These are phyloP conservation scores for Enteromius treurensis DNA, from an alignment of 2,797 vertebrate genomes.

Conservation along the genomic window DNA sequence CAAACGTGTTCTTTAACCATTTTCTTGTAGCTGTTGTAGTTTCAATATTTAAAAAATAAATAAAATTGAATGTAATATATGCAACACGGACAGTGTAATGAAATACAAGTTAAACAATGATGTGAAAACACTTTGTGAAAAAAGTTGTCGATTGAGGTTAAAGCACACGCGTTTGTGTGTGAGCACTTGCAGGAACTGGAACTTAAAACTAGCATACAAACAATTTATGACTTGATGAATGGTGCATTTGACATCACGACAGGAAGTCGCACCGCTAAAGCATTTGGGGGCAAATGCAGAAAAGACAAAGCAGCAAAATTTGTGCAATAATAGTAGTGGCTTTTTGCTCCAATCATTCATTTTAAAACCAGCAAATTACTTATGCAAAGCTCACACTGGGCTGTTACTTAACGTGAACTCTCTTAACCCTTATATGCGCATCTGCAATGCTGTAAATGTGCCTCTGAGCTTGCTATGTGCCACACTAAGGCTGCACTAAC, in stretches of 20 bases:
- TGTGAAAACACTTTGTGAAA: neutral
- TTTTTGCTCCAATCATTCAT: neutral
- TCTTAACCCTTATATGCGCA: neutral
- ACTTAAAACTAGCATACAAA: neutral
- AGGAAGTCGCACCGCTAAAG: constrained; percentile 2
- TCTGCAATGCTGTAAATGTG: neutral
- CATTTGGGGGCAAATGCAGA: neutral
- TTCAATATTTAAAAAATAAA: neutral
- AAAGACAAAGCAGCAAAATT: neutral
- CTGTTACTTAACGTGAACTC: neutral
- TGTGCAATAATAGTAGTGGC: neutral
- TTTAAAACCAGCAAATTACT: neutral
- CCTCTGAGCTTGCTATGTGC: neutral
- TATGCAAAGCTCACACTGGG: neutral
- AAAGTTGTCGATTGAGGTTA: neutral
- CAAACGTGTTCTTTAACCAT: neutral
- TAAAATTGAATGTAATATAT: neutral
- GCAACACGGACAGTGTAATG: neutral
- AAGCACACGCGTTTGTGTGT: neutral
- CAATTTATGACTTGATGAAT: neutral
- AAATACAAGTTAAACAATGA: neutral
- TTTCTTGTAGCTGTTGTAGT: neutral
- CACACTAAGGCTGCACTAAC: constrained; percentile 10
- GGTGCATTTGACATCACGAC: constrained; percentile 15
- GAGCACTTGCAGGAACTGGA: neutral